These are phyloP conservation scores for Gavia stellata DNA, from an alignment of 2,113 vertebrate genomes.

Conservation along the genomic window DNA sequence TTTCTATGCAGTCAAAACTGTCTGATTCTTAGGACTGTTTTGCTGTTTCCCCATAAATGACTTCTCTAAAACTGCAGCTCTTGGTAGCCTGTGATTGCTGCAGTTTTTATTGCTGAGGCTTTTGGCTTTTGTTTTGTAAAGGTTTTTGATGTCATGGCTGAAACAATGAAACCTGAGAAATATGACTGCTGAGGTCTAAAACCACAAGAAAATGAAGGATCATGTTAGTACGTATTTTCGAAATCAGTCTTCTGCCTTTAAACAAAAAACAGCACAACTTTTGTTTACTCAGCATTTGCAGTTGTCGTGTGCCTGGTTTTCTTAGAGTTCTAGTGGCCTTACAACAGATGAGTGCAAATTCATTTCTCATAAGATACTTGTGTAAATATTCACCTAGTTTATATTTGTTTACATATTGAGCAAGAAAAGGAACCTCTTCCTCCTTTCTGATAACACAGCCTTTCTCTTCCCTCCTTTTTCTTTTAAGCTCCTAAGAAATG, in stretches of 20 bases:
- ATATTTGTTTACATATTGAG: neutral
- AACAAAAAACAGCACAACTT: neutral
- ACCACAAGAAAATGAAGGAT: neutral
- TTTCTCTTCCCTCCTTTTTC: neutral
- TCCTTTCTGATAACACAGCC: neutral
- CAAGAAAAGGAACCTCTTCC: neutral
- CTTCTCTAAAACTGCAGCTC: neutral
- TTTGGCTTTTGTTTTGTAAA: neutral
- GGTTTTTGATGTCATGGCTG: neutral
- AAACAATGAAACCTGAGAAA: neutral
- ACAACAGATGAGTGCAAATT: neutral
- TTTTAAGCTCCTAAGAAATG: neutral
- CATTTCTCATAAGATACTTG: neutral
- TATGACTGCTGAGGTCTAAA: neutral
- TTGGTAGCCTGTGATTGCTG: neutral
- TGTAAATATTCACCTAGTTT: neutral
- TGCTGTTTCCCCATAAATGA: neutral
- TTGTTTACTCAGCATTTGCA: neutral
- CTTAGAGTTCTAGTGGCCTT: neutral
- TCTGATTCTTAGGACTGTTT: neutral
- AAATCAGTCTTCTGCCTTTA: neutral
- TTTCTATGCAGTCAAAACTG: neutral
- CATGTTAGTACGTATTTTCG: neutral
- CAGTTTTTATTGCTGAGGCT: neutral
- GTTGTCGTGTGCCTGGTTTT: neutral